Evolutionary conservation across 2,113 vertebrate genomes (phyloP).

Genomic region (Myotis davidii): DNA sequence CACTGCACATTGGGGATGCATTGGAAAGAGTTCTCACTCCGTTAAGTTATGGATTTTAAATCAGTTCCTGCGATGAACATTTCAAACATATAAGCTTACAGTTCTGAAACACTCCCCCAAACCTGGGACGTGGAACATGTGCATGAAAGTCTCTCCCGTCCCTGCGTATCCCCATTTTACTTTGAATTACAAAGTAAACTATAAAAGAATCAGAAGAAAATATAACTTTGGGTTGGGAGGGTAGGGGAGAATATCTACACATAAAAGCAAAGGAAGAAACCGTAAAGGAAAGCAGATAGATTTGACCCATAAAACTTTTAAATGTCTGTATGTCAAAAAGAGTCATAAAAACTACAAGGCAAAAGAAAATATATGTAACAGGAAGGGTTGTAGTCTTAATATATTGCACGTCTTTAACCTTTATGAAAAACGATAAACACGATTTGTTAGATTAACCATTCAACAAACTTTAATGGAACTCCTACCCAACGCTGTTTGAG

Average conservation of each 20-base stretch:
- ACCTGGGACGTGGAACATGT: conserved; percentile 54
- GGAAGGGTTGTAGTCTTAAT: neutral
- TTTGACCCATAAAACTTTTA: conserved; percentile 55
- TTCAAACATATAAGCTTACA: conserved; percentile 62
- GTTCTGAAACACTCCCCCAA: conserved; percentile 59
- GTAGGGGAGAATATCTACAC: conserved; percentile 33
- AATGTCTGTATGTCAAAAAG: conserved; percentile 1
- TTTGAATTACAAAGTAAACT: conserved; percentile 69
- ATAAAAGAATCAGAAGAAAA: conserved; percentile 60
- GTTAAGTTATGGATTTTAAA: conserved; percentile 75
- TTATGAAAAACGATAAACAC: conserved; percentile 1
- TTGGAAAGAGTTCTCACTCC: conserved; percentile 65
- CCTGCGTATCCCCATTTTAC: neutral
- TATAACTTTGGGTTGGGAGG: conserved; percentile 30
- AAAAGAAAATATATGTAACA: neutral
- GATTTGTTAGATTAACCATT: neutral
- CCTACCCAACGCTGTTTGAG: neutral
- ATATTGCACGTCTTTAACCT: neutral
- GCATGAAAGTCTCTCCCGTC: neutral
- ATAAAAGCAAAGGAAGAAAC: conserved; percentile 61
- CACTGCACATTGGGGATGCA: conserved; percentile 72
- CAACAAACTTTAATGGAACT: neutral
- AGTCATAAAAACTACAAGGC: conserved; percentile 38
- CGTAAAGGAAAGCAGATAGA: conserved; percentile 60
- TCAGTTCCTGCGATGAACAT: conserved; percentile 70